phyloP scores from a whole-genome alignment of 1,140 invertebrate genomes.

The Apocrypta bakeri region DNA sequence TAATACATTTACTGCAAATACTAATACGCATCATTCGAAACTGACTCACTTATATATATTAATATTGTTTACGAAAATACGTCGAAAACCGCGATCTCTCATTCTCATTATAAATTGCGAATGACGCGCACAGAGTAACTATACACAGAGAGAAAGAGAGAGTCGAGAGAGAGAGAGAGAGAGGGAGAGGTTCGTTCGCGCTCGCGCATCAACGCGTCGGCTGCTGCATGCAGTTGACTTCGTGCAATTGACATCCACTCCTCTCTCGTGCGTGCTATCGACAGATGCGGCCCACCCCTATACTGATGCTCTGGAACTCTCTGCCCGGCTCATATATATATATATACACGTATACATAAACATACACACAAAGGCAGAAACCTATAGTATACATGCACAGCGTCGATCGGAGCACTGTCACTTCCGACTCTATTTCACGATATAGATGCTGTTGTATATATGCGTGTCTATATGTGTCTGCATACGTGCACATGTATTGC shows the following conservation, averaged over 20 bases:
- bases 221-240: conserved; percentile 56
- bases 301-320: background rate
- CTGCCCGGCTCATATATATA: background rate
- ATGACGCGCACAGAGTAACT: background rate
- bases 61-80: too few relatives aligned
- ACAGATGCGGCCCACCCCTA: conserved; percentile 54
- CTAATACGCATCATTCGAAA: too few relatives aligned
- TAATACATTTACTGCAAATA: too few relatives aligned
- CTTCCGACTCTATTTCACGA: conserved; percentile 6
- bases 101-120: conserved; percentile 39
- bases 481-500: too few relatives aligned
- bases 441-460: background rate
- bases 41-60: too few relatives aligned
- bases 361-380: too few relatives aligned
- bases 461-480: too few relatives aligned
- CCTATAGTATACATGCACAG: too few relatives aligned
- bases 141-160: background rate
- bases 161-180: background rate
- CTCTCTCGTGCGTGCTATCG: conserved; percentile 65
- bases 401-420: background rate
- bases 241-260: conserved; percentile 72
- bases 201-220: conserved; percentile 30
- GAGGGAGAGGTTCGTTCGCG: conserved; percentile 2
- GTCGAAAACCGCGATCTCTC: conserved; percentile 47
- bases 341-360: background rate